phyloP scores from a whole-genome alignment of 2,888 invertebrate species.

The Acleris literana region DNA sequence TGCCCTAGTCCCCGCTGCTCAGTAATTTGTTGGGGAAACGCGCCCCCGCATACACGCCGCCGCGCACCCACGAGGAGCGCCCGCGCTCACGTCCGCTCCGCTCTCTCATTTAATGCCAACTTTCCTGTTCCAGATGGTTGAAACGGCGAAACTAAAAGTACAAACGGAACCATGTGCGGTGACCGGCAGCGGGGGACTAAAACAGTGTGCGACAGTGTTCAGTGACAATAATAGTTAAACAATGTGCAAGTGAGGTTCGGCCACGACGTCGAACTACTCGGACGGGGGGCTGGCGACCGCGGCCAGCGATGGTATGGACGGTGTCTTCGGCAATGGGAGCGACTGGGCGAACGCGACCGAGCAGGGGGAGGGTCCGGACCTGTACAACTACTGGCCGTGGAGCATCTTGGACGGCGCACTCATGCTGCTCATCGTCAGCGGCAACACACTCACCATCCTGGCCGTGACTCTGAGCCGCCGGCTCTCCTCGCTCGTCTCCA shows the following conservation, averaged over 20 bases:
- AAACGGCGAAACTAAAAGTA: conserved; percentile 41
- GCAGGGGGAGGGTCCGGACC: conserved; percentile 56
- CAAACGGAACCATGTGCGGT: conserved; percentile 56
- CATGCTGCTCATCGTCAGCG: conserved; percentile 86
- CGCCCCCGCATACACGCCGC: conserved; percentile 56
- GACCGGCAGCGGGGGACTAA: conserved; percentile 49
- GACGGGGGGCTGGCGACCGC: conserved; percentile 76
- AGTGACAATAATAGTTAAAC: conserved; percentile 65
- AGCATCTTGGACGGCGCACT: conserved; percentile 86
- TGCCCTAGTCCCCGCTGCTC: conserved; percentile 44
- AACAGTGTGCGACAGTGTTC: conserved; percentile 51
- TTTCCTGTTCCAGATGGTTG: conserved; percentile 54
- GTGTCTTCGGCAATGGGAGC: conserved; percentile 72
- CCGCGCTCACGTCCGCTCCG: conserved; percentile 40
- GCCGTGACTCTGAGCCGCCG: conserved; percentile 88
- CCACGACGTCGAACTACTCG: conserved; percentile 75
- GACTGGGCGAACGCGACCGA: conserved; percentile 65
- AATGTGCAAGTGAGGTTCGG: conserved; percentile 66
- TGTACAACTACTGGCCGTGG: conserved; percentile 85
- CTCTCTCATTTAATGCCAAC: conserved; percentile 43
- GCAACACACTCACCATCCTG: conserved; percentile 89
- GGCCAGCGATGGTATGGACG: conserved; percentile 82
- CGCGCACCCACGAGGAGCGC: conserved; percentile 50
- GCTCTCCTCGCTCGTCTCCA: conserved; percentile 88
- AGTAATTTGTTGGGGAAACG: conserved; percentile 58